Evolutionary conservation across 2,113 vertebrate genomes (phyloP).

Genomic region (Caretta caretta): DNA sequence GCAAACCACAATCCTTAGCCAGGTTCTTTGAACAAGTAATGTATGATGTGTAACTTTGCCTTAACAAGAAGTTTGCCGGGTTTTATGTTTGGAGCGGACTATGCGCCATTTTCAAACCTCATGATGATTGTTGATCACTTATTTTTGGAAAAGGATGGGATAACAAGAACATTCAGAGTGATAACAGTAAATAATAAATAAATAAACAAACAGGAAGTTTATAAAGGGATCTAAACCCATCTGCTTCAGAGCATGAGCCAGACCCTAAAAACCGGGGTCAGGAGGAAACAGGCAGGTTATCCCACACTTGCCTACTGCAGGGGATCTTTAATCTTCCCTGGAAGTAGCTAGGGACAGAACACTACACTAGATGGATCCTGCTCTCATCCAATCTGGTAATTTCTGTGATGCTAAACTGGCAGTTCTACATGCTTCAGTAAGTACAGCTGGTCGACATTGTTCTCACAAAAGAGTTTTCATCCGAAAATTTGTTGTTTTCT

Average conservation of each 20-base stretch:
- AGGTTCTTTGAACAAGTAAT: neutral
- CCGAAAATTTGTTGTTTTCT: neutral
- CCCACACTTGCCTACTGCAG: neutral
- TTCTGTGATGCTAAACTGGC: neutral
- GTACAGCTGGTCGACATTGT: neutral
- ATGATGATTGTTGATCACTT: neutral
- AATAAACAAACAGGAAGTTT: neutral
- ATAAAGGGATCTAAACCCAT: neutral
- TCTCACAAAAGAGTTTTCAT: neutral
- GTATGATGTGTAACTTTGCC: neutral
- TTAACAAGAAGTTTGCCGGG: neutral
- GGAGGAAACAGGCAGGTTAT: neutral
- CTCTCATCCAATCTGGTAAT: neutral
- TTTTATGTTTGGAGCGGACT: neutral
- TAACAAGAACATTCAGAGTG: neutral
- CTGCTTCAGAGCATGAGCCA: neutral
- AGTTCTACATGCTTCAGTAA: neutral
- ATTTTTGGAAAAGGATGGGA: neutral
- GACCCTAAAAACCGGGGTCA: neutral
- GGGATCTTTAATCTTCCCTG: neutral
- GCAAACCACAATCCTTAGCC: neutral
- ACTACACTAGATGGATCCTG: neutral
- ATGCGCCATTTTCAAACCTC: no score
- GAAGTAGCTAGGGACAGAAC: neutral
- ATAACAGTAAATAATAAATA: neutral